Percentiles rank a stretch among this genome's conserved stretches.
phyloP scores from a whole-genome alignment of 2,113 vertebrate genomes.

The Psephotus haematonotus region DNA sequence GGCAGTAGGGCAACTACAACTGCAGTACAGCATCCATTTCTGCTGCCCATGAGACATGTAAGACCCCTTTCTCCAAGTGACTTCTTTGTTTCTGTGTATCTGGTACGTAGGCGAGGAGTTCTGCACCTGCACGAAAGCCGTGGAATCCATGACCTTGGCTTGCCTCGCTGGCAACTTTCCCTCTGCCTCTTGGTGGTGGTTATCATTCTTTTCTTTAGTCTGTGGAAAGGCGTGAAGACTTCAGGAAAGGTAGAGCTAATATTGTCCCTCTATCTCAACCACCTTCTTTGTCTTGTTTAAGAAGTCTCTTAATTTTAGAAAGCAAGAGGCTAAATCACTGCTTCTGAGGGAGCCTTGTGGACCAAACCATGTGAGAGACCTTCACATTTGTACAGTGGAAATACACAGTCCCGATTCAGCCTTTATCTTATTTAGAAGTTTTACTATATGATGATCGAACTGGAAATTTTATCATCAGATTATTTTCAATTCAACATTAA shows the following conservation, averaged over 20 bases:
- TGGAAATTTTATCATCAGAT: not conserved
- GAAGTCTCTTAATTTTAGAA: not conserved
- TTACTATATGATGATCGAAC: not conserved
- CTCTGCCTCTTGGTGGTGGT: conserved; percentile 90
- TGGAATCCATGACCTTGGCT: conserved; percentile 89
- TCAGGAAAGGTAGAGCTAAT: conserved; percentile 91
- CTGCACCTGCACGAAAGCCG: conserved; percentile 89
- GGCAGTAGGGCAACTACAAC: not conserved
- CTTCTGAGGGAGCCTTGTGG: not conserved
- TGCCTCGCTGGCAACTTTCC: conserved; percentile 89
- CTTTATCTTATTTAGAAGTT: not conserved
- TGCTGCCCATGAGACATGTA: not conserved
- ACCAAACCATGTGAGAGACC: not conserved
- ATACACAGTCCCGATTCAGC: not conserved
- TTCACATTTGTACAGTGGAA: not conserved
- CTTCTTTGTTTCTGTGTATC: not conserved
- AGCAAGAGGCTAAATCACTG: not conserved
- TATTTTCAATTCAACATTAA: not conserved
- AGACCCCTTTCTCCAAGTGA: not conserved
- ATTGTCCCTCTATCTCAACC: conserved; percentile 12
- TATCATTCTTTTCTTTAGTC: conserved; percentile 93
- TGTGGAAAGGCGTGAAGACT: conserved; percentile 99
- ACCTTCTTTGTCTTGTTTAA: not conserved
- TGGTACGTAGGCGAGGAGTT: conserved; percentile 83
- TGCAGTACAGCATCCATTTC: not conserved